A percentile compares a stretch with the other conserved stretches of the same genome.
Conservation (phyloP, 2,888 invertebrate genomes). For the Escarpia spicata region DNA sequence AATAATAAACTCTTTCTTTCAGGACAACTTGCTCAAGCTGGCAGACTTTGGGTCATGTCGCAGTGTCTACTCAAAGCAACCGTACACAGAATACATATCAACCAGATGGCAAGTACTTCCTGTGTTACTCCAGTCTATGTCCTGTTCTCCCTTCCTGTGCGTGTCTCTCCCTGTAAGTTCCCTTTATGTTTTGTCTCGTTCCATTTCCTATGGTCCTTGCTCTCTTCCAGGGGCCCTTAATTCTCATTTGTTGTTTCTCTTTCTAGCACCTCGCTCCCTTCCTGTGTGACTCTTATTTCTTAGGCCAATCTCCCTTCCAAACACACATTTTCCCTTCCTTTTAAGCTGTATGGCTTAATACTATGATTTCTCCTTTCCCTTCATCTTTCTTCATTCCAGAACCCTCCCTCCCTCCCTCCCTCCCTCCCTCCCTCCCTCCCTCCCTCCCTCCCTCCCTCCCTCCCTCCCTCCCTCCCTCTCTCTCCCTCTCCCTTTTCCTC, state of each 20-base stretch:
- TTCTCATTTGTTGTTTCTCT: background rate
- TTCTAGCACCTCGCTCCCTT: background rate
- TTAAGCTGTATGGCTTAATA: too few relatives aligned
- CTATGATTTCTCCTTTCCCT: too few relatives aligned
- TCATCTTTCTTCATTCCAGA: too few relatives aligned
- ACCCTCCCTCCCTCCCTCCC: background rate
- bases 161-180: background rate
- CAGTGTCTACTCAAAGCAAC: constrained; percentile 72
- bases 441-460: background rate
- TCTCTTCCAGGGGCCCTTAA: background rate
- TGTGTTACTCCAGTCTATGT: background rate
- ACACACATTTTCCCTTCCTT: too few relatives aligned
- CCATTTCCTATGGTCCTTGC: background rate
- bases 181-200: background rate
- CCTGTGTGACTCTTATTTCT: background rate
- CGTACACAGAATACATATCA: constrained; percentile 77
- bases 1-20: constrained; percentile 33
- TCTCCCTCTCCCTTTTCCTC: background rate
- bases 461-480: background rate
- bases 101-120: constrained; percentile 73
- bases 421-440: background rate
- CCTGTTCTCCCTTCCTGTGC: background rate
- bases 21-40: constrained; percentile 70
- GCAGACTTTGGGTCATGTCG: constrained; percentile 75
- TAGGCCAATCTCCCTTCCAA: background rate